Conservation (phyloP, 2,113 vertebrate species). For the Otocyon megalotis region DNA sequence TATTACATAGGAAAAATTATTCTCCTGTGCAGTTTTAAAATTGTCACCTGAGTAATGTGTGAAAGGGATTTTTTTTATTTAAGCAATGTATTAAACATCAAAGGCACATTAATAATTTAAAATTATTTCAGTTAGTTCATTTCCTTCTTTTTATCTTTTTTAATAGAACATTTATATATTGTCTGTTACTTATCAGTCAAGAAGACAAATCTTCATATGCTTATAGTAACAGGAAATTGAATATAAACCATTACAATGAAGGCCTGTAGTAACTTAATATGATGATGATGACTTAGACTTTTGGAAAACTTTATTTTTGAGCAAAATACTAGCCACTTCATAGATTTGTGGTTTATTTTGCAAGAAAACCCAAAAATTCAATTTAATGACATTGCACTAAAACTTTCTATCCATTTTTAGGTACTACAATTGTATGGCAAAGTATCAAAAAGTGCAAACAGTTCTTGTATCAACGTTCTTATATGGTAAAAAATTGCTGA, state of each 20-base stretch:
- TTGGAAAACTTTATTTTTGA: constrained; percentile 78
- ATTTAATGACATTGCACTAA: constrained; percentile 12
- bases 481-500: background rate
- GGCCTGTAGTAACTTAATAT: constrained; percentile 76
- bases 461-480: background rate
- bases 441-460: background rate
- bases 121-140: constrained; percentile 82
- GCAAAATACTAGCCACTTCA: constrained; percentile 39
- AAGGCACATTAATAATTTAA: constrained; percentile 82
- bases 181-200: constrained; percentile 72
- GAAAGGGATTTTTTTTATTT: constrained; percentile 76
- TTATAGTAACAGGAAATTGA: constrained; percentile 84
- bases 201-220: constrained; percentile 70
- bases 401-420: constrained; percentile 39
- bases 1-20: constrained; percentile 59
- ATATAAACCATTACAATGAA: constrained; percentile 70
- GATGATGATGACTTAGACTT: constrained; percentile 16
- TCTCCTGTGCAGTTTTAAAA: constrained; percentile 75
- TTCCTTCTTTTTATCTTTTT: constrained; percentile 81
- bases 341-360: background rate
- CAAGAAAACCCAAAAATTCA: background rate
- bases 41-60: constrained; percentile 60
- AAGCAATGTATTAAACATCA: constrained; percentile 77
- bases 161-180: constrained; percentile 80
- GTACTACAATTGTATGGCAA: background rate